Evolutionary conservation across 2,888 invertebrate genomes (phyloP).

Genomic region (Amblyjoppa fuscipennis): DNA sequence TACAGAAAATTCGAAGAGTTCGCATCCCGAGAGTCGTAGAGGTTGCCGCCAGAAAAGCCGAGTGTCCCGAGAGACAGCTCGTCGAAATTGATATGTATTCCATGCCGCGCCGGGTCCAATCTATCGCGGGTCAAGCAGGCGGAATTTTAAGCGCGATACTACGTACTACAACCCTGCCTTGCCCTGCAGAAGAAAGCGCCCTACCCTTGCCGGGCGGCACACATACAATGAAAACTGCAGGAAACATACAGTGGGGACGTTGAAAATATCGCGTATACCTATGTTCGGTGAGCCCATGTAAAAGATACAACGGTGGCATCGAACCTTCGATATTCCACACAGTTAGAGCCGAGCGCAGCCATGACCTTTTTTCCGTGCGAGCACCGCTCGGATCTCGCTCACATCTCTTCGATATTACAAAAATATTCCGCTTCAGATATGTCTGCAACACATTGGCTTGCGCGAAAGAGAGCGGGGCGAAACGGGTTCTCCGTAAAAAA

Average conservation of each 20-base stretch:
- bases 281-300: slow-evolving; percentile 34
- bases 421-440: slow-evolving; percentile 16
- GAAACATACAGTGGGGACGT: slow-evolving; percentile 57
- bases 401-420: neutral
- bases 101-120: slow-evolving; percentile 82
- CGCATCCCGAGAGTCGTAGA: slow-evolving; percentile 7
- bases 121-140: slow-evolving; percentile 85
- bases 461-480: neutral
- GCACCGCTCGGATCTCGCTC: neutral
- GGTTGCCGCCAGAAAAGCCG: slow-evolving; percentile 15
- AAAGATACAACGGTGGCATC: slow-evolving; percentile 53
- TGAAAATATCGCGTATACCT: slow-evolving; percentile 46
- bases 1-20: slow-evolving; percentile 12
- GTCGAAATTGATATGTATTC: slow-evolving; percentile 85
- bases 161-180: slow-evolving; percentile 57
- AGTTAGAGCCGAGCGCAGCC: slow-evolving; percentile 1
- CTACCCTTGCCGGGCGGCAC: slow-evolving; percentile 16
- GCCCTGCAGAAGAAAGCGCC: slow-evolving; percentile 31
- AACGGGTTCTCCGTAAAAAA: neutral
- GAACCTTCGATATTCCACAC: slow-evolving; percentile 23
- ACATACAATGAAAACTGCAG: slow-evolving; percentile 62
- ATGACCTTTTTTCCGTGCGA: neutral
- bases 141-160: slow-evolving; percentile 84
- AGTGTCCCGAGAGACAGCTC: slow-evolving; percentile 77
- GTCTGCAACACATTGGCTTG: slow-evolving; percentile 6